Conservation (phyloP, 1,140 invertebrate genomes). For the Atta cephalotes region DNA sequence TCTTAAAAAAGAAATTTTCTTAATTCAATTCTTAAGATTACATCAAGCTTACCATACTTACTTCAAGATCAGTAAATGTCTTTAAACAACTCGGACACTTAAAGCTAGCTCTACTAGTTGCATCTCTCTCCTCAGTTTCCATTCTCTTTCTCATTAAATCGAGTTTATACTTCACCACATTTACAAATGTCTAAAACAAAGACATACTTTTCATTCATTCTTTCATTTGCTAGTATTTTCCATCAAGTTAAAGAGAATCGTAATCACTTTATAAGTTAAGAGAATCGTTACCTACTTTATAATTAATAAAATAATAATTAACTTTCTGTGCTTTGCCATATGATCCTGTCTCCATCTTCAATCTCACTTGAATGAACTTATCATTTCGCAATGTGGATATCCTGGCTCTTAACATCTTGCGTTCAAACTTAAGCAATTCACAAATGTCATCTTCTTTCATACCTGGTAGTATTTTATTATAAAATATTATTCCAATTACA, state of each 20-base stretch:
- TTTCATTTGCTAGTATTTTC: conserved; percentile 11
- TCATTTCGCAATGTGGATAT: conserved; percentile 95
- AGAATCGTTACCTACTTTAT: conserved; percentile 89
- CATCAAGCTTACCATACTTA: conserved; percentile 76
- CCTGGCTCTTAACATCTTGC: conserved; percentile 96
- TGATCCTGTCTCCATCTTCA: conserved; percentile 97
- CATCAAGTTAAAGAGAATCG: background rate
- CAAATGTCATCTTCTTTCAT: conserved; percentile 99
- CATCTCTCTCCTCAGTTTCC: conserved; percentile 97
- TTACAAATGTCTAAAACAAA: conserved; percentile 93
- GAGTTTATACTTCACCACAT: conserved; percentile 98
- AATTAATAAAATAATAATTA: conserved; percentile 99
- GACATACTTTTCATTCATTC: background rate
- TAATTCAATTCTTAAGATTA: background rate
- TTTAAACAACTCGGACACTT: conserved; percentile 96
- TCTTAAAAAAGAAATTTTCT: background rate
- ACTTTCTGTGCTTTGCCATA: conserved; percentile 99
- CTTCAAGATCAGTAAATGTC: conserved; percentile 95
- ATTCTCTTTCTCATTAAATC: conserved; percentile 98
- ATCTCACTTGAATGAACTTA: conserved; percentile 96
- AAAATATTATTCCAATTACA: conserved; percentile 14
- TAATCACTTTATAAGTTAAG: background rate
- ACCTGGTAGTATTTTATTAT: conserved; percentile 84
- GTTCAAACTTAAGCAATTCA: conserved; percentile 97
- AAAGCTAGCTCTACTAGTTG: conserved; percentile 97